Base-by-base conservation (phyloP, 2,113 vertebrate species). In the Albula goreensis region DNA sequence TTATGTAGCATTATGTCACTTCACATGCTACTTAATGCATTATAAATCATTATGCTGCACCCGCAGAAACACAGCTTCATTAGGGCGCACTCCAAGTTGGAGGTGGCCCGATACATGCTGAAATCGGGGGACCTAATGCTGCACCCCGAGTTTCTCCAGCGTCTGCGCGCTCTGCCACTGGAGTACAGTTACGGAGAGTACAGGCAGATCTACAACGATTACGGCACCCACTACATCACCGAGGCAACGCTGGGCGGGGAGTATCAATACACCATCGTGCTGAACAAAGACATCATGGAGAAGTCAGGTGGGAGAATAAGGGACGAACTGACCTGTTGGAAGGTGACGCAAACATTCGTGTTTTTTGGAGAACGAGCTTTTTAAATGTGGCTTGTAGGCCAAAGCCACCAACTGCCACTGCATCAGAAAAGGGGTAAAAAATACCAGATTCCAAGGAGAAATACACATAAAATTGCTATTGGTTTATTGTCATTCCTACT, bases 161-260 rank as follows among this genome's bases (percentile, higher is more conserved):
- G 95, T 5, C 93, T 99, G 4, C 95, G 88, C 17, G 89, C 87
- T 7, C 92, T 99, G 82, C 98, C 98, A 0, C n/a, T 90, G 22
- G 90, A 96, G 5, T 98, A 97, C 70, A 92, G 92, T 80, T 98
- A 98, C 0, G 97, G 97, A 0, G 97, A 99, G 63, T 99, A 98
- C 94, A 91, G 97, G 22, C 96, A 98, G 88, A 94, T 99, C 86
- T 95, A 93, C 93, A 94, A 91, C 1, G 97, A 98, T 84, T 99
- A 96, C 0, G 98, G 98, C 13, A 99, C 97, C 8, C 98, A 99
- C 81, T 98, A 96, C 90, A 93, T 97, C 93, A 95, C 93, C 0
- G 97, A 99, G 90, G 97, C 97, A 0, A 90, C 94, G 0, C 92
- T 99, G 0, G 97, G 98, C 0, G 98, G 97, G 85, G 88, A 91